A percentile compares a stretch with the other conserved stretches of the same genome.
Evolutionary conservation across 2,888 invertebrate species (phyloP).

Genomic region (Spilarctia lutea): DNA sequence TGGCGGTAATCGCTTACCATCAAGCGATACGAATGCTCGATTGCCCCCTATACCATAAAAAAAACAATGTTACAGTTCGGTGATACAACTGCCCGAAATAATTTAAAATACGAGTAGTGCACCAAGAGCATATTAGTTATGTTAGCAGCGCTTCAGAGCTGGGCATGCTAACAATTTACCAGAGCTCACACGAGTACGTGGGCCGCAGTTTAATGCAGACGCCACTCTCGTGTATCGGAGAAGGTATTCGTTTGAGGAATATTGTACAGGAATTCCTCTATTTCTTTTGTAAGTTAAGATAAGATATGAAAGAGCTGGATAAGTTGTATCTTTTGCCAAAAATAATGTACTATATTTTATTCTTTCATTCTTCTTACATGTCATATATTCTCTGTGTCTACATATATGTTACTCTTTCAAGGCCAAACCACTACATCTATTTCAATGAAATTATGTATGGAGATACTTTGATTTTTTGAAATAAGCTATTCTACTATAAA

Average conservation of each 20-base stretch:
- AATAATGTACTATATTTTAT: background rate
- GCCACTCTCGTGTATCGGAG: background rate
- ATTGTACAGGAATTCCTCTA: constrained; percentile 12
- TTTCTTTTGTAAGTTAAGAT: constrained; percentile 3
- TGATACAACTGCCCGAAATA: constrained; percentile 5
- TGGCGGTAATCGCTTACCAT: no score
- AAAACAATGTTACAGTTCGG: background rate
- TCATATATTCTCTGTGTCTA: background rate
- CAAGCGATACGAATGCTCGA: no score
- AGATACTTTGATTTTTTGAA: no score
- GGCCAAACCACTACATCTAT: no score
- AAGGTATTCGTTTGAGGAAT: constrained; percentile 21
- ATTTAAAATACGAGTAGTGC: constrained; percentile 22
- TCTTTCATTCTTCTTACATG: background rate
- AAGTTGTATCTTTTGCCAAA: background rate
- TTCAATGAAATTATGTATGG: no score
- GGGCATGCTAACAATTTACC: constrained; percentile 52
- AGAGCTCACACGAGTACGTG: constrained; percentile 22
- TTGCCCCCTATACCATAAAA: no score
- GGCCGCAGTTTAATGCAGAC: constrained; percentile 17
- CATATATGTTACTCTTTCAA: no score
- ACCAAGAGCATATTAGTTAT: constrained; percentile 31
- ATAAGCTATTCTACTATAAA: no score
- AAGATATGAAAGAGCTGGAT: background rate
- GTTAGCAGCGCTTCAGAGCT: constrained; percentile 32